Conservation (phyloP, 2,113 vertebrate genomes). For the Aegotheles bennettii region DNA sequence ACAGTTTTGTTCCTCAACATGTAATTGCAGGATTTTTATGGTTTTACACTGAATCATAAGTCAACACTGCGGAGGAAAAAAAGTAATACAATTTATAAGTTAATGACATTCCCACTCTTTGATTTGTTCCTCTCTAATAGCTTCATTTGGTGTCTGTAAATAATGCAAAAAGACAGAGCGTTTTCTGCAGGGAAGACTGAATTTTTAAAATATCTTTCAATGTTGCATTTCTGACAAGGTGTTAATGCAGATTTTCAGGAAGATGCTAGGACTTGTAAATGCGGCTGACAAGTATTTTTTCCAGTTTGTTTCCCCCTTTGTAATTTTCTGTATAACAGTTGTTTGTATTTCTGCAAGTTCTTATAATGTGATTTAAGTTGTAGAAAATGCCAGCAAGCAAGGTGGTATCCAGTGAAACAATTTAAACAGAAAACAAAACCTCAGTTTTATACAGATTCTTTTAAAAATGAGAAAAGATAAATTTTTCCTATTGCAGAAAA, state of each 20-base stretch:
- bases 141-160: neutral
- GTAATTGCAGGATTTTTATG: neutral
- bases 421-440: neutral
- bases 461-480: neutral
- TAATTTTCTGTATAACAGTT: neutral
- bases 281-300: neutral
- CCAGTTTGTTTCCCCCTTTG: neutral
- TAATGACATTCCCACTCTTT: neutral
- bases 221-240: neutral
- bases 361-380: neutral
- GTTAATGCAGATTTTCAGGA: neutral
- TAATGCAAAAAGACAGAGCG: neutral
- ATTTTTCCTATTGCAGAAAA: neutral
- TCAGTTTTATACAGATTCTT: neutral
- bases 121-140: neutral
- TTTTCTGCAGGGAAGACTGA: neutral
- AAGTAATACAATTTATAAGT: neutral
- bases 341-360: neutral
- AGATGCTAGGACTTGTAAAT: neutral
- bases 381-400: neutral
- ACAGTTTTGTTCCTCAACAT: fast-evolving
- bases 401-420: neutral
- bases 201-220: neutral
- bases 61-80: neutral
- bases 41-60: neutral